Conservation (phyloP, 2,888 invertebrate genomes). For the Chrysina gloriosa region DNA sequence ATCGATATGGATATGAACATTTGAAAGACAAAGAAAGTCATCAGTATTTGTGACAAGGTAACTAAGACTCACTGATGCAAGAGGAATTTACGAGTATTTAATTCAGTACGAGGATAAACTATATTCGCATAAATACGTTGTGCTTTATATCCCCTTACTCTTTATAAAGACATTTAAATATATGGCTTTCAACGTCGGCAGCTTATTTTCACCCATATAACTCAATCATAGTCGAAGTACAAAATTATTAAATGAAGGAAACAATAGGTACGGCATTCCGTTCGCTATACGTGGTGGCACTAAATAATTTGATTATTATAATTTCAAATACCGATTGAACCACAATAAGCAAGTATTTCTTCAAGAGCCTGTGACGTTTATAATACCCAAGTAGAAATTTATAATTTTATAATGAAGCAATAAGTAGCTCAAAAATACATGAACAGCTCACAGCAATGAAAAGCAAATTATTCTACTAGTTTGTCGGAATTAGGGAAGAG, state of each 20-base stretch:
- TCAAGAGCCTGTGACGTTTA: too few relatives aligned
- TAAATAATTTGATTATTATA: slow-evolving; percentile 9
- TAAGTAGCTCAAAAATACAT: too few relatives aligned
- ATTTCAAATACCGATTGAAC: not conserved
- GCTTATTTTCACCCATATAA: slow-evolving; percentile 5
- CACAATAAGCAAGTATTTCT: too few relatives aligned
- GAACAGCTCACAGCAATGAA: too few relatives aligned
- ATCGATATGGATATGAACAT: slow-evolving; percentile 39
- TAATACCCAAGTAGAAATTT: too few relatives aligned
- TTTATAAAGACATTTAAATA: slow-evolving; percentile 39
- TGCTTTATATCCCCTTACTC: slow-evolving; percentile 34
- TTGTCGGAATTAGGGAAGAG: too few relatives aligned
- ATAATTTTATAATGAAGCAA: too few relatives aligned
- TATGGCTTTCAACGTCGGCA: slow-evolving; percentile 28
- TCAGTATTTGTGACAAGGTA: slow-evolving; percentile 62
- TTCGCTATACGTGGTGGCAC: not conserved
- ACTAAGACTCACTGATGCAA: slow-evolving; percentile 45
- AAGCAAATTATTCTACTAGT: too few relatives aligned
- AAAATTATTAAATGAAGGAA: slow-evolving; percentile 6
- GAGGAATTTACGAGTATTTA: slow-evolving; percentile 56
- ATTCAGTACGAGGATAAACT: slow-evolving; percentile 59
- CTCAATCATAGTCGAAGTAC: slow-evolving; percentile 21
- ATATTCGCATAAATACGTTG: slow-evolving; percentile 53
- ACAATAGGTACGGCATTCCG: not conserved
- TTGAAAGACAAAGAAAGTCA: slow-evolving; percentile 56